Base-by-base conservation (phyloP, 1,140 invertebrate genomes). In the Propsilocerus akamusi region DNA sequence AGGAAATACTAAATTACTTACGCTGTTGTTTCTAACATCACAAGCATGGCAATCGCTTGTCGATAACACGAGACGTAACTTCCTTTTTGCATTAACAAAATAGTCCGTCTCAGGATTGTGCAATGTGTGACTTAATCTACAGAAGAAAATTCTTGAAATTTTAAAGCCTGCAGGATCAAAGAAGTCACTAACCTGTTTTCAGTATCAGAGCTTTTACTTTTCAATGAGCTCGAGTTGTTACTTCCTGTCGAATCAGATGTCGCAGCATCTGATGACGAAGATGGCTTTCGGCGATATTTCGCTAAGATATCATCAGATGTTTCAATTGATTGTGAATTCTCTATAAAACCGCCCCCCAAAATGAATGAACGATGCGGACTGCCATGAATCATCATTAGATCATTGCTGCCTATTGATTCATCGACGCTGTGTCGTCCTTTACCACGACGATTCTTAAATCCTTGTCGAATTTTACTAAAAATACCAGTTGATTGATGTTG, bases 31-130 rank as follows among this genome's bases (percentile, higher is more conserved):
- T 5, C 63, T 50, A 28, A 65, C 65, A 52, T 65, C 63, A 0
- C 59, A 62, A 32, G 63, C 61, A 46, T 77, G 76, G 51, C 86
- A 65, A 60, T 88, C 84, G 5, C 82, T 79, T 50, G 80, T 86
- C 53, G 89, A 91, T 4, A 99, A 71, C 25, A 97, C 93, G 51
- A 89, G 75, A 32, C 94, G 74, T 28, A 99, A 70, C 63, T 97
- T 96, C 53, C 87, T 78, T 66, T 97, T 96, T 26, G 93, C 87
- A 68, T 90, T 87, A 48, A 76, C 68, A 60, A 94, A 93, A 6
- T 50, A 25, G 14, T 47, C 25, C n/a, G 46, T 24, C 20, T 26
- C 23, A n/a, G 23, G 46, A 26, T 25, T 26, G 14, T 25, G n/a
- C 25, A 20, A 47, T n/a, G 25, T 11, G 23, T 24, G 11, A 47